Evolutionary conservation across 1,140 invertebrate species (phyloP).

Genomic region (Psilanteris sp.): DNA sequence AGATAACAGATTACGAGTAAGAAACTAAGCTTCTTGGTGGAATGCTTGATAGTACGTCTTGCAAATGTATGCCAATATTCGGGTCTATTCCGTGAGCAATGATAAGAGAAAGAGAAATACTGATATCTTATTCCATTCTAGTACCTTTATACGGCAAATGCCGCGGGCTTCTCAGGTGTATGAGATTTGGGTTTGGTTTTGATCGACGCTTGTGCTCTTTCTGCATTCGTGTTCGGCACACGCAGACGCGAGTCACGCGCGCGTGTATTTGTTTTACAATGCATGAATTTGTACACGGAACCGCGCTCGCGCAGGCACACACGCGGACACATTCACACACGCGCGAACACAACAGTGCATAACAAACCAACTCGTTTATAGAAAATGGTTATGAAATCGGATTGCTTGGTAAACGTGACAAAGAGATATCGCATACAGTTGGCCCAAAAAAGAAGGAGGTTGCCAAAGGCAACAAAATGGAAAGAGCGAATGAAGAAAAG

Average conservation of each 20-base stretch:
- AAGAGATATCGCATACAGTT: slow-evolving; percentile 55
- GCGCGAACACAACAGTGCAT: slow-evolving; percentile 7
- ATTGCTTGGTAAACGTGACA: slow-evolving; percentile 49
- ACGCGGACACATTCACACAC: neutral
- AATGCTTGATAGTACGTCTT: slow-evolving; percentile 7
- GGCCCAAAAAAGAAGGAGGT: slow-evolving; percentile 45
- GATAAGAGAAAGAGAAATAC: slow-evolving; percentile 32
- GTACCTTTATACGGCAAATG: slow-evolving; percentile 28
- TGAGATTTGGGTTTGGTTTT: slow-evolving; percentile 54
- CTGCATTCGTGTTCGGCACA: slow-evolving; percentile 14
- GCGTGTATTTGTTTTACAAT: no score
- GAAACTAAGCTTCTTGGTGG: slow-evolving; percentile 12
- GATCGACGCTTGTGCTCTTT: slow-evolving; percentile 48
- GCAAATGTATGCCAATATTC: slow-evolving; percentile 38
- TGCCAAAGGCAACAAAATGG: slow-evolving; percentile 55
- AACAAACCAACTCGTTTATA: slow-evolving; percentile 69
- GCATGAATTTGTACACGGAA: no score
- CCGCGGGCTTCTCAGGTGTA: slow-evolving; percentile 56
- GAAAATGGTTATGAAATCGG: slow-evolving; percentile 72
- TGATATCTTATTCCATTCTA: slow-evolving; percentile 38
- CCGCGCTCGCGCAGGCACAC: no score
- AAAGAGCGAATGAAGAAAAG: slow-evolving; percentile 51
- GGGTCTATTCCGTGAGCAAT: slow-evolving; percentile 11
- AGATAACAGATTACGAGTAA: slow-evolving; percentile 21
- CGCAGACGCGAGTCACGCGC: neutral